Evolutionary conservation across 35 echinoderm and acorn worm species (phyloP), one percentile per base, ranked within the genome.

Genomic region (Ophiothrix spiculata): DNA sequence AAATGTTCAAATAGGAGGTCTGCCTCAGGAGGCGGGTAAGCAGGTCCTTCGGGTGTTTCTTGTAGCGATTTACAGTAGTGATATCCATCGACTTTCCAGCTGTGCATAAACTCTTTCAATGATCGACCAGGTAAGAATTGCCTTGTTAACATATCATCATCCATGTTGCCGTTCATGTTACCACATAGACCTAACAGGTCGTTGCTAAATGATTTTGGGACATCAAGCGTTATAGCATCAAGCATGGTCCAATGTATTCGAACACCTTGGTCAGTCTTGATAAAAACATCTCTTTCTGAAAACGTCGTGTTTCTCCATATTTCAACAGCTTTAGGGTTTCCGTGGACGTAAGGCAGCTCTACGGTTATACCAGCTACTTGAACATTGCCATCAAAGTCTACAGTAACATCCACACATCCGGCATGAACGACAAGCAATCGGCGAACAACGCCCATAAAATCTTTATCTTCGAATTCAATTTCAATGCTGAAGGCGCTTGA

Each of bases 11-110:
- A 79, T 16, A 16, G 0, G 31, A 28, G 36, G 14, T 21, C 31
- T 11, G 77, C n/a, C n/a, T n/a, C n/a, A n/a, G n/a, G n/a, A n/a
- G n/a, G n/a, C n/a, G n/a, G n/a, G n/a, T n/a, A n/a, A n/a, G n/a
- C n/a, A n/a, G n/a, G n/a, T n/a, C n/a, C n/a, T 39, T 38, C 16
- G 1, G 3, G 12, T 16, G 36, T 41, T 29, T 6, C 16, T 38
- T 79, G 31, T 3, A 41, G 15, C 0, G 39, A 40, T n/a, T 38
- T 38, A 32, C 79, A 85, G 25, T 89, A 83, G 49, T 76, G 74
- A 56, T 93, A 93, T 16, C 91, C 92, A 32, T 90, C 78, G 0
- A 93, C 87, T 84, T 93, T 93, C 92, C 92, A 93, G 49, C 92
- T 93, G 82, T 93, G 92, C 25, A 89, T 42, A 1, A 93, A 73